Percentiles rank a stretch among this genome's conserved stretches.
Conservation (phyloP, 2,797 vertebrate species). For the Antennarius maculatus region DNA sequence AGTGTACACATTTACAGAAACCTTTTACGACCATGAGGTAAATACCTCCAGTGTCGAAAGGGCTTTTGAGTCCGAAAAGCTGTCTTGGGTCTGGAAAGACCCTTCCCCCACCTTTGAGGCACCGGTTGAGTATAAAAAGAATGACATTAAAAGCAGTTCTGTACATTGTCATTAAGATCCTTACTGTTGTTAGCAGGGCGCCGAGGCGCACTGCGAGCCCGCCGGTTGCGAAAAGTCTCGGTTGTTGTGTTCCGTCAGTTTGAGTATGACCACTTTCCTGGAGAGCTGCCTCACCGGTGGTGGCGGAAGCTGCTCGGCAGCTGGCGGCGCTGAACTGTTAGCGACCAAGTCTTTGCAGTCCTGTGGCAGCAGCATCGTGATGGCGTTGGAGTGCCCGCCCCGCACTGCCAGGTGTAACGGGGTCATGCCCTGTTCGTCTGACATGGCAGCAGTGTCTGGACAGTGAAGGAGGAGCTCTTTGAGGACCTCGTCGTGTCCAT, state of each 20-base stretch:
- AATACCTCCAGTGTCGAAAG: conserved; percentile 35
- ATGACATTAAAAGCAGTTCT: conserved; percentile 16
- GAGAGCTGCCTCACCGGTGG: conserved; percentile 61
- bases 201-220: conserved; percentile 53
- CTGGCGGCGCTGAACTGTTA: conserved; percentile 51
- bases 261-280: conserved; percentile 83
- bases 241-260: conserved; percentile 75
- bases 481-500: conserved; percentile 86
- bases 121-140: conserved; percentile 20
- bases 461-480: conserved; percentile 84
- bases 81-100: conserved; percentile 2
- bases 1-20: conserved; percentile 76
- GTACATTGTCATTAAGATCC: conserved; percentile 26
- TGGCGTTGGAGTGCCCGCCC: conserved; percentile 79
- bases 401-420: conserved; percentile 86
- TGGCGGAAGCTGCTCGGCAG: conserved; percentile 31
- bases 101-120: conserved; percentile 14
- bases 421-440: conserved; percentile 83
- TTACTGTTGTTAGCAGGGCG: conserved; percentile 64
- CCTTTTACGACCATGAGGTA: conserved; percentile 37
- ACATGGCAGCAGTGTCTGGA: conserved; percentile 68
- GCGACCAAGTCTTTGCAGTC: conserved; percentile 45
- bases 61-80: conserved; percentile 33
- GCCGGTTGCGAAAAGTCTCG: conserved; percentile 50
- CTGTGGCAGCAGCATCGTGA: conserved; percentile 81